Percentiles rank a stretch among this genome's conserved stretches.
These are phyloP conservation scores for Scaeva pyrastri DNA, from an alignment of 2,888 invertebrate species.

Conservation along the genomic window DNA sequence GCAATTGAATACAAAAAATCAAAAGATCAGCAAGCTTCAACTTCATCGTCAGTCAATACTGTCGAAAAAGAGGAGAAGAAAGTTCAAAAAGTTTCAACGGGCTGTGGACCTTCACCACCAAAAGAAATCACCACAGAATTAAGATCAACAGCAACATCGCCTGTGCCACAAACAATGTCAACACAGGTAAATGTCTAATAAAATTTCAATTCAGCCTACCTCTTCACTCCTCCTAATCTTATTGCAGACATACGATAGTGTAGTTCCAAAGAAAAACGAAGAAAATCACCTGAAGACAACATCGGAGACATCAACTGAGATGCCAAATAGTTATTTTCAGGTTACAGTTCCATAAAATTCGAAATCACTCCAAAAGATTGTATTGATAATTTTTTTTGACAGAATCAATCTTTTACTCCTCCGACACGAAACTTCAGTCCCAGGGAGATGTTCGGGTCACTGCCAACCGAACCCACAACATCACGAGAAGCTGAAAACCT, in stretches of 20 bases:
- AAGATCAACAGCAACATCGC: conserved; percentile 91
- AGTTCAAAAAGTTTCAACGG: conserved; percentile 85
- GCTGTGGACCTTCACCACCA: conserved; percentile 88
- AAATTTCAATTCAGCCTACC: background rate
- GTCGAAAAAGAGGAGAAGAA: conserved; percentile 43
- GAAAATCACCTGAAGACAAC: background rate
- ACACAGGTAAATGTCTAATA: conserved; percentile 89
- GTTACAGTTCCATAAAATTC: background rate
- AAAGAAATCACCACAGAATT: conserved; percentile 82
- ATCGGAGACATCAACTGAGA: conserved; percentile 31
- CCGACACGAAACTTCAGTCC: conserved; percentile 85
- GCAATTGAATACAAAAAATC: conserved; percentile 62
- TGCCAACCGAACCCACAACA: conserved; percentile 15
- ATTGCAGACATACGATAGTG: conserved; percentile 86
- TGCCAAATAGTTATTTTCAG: conserved; percentile 39
- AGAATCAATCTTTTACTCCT: conserved; percentile 85
- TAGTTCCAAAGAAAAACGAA: conserved; percentile 76
- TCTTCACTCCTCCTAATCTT: conserved; percentile 2
- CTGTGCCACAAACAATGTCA: conserved; percentile 93
- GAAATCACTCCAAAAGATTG: background rate
- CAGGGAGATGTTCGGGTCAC: conserved; percentile 75
- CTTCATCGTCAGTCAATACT: background rate
- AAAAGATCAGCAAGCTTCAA: background rate
- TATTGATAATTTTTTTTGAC: conserved; percentile 10
- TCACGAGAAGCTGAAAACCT: conserved; percentile 59